Percentiles rank a stretch among this genome's conserved stretches.
phyloP scores from a whole-genome alignment of 2,113 vertebrate genomes.

The Astur gentilis region DNA sequence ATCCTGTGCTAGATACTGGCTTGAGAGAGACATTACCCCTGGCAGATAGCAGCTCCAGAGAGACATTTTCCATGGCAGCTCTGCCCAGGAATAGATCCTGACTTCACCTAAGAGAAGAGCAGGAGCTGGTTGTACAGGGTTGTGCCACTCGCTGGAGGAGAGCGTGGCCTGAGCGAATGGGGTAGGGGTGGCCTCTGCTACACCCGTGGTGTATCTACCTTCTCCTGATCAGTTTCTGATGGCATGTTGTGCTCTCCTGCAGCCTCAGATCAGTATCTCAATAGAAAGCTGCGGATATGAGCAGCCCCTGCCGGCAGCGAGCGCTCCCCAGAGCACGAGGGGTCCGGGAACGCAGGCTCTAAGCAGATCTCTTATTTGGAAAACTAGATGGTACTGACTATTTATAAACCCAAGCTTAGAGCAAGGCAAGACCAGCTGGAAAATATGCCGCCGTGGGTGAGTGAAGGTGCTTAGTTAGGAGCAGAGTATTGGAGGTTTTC shows the following conservation, averaged over 20 bases:
- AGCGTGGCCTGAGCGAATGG: rapidly evolving
- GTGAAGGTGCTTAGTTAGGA: not conserved
- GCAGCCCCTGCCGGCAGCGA: not conserved
- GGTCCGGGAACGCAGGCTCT: rapidly evolving
- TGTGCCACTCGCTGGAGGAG: not conserved
- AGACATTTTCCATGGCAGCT: not conserved
- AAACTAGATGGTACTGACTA: not conserved
- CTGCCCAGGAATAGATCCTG: not conserved
- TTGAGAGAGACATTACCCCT: not conserved
- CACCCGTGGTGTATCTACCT: rapidly evolving
- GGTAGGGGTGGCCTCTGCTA: not conserved
- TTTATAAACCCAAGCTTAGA: not conserved
- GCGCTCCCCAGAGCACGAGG: rapidly evolving
- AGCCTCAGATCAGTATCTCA: not conserved
- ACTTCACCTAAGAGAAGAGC: not conserved
- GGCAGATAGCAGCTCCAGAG: not conserved
- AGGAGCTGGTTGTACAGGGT: not conserved
- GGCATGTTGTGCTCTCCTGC: not conserved
- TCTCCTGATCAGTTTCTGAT: not conserved
- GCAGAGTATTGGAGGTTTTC: not conserved
- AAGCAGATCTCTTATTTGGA: not conserved
- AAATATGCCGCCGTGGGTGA: not conserved
- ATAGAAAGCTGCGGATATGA: not conserved
- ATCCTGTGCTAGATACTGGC: not conserved
- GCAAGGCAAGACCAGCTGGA: constrained; percentile 1